Conservation (phyloP, 2,888 invertebrate species). For the Calephelis perditalis region DNA sequence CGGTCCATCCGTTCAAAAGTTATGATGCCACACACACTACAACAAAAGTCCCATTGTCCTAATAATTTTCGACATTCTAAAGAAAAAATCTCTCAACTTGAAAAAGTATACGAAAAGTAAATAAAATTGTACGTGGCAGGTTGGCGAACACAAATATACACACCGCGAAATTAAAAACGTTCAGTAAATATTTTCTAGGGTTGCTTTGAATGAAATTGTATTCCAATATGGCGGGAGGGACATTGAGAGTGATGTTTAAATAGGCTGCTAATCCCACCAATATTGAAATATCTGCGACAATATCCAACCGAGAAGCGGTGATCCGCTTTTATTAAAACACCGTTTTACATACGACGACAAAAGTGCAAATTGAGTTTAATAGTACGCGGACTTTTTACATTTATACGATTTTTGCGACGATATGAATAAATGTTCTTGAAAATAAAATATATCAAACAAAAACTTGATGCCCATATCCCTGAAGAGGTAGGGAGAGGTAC, state of each 20-base stretch:
- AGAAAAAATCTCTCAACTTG: background rate
- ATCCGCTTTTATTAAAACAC: conserved; percentile 76
- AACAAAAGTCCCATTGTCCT: too few relatives aligned
- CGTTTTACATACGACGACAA: conserved; percentile 44
- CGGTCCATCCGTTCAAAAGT: too few relatives aligned
- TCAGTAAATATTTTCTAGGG: conserved; percentile 64
- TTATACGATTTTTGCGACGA: too few relatives aligned
- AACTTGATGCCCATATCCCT: too few relatives aligned
- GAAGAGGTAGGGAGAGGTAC: too few relatives aligned
- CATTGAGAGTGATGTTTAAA: conserved; percentile 71
- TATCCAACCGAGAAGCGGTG: conserved; percentile 64
- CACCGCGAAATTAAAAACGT: conserved; percentile 60
- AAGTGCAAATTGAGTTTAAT: conserved; percentile 13
- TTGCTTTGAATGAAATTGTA: conserved; percentile 67
- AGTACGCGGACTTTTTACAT: background rate
- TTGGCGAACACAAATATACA: conserved; percentile 21
- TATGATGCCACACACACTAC: too few relatives aligned
- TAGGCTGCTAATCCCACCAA: conserved; percentile 74
- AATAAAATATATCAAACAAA: too few relatives aligned
- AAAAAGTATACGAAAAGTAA: background rate
- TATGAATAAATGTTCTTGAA: too few relatives aligned
- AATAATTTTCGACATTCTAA: too few relatives aligned
- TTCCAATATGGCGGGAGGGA: conserved; percentile 62
- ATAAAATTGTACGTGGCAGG: conserved; percentile 12
- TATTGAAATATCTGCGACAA: conserved; percentile 77